Percentiles rank a stretch among this genome's conserved stretches.
Evolutionary conservation across 2,797 vertebrate species (phyloP).

Genomic region (Philypnodon macrostomus): DNA sequence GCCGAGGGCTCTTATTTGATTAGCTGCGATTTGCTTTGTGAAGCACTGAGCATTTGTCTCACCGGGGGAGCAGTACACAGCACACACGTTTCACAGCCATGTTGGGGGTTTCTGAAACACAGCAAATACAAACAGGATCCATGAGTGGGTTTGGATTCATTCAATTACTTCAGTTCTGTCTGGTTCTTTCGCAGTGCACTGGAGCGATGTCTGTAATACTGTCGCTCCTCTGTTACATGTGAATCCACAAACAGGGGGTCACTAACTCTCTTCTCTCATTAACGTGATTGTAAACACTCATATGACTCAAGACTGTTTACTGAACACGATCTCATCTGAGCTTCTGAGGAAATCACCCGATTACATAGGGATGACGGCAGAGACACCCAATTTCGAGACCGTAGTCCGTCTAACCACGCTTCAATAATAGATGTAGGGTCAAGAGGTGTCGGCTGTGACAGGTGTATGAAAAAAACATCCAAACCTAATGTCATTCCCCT

Average conservation of each 20-base stretch:
- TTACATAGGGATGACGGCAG: conserved; percentile 52
- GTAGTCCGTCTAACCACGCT: conserved; percentile 36
- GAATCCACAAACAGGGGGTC: too few species aligned
- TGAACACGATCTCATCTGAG: conserved; percentile 43
- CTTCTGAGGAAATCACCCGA: conserved; percentile 51
- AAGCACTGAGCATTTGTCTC: conserved; percentile 64
- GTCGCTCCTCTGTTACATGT: too few species aligned
- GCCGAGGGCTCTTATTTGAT: conserved; percentile 73
- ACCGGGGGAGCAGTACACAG: conserved; percentile 45
- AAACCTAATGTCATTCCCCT: conserved; percentile 13
- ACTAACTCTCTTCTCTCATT: neutral
- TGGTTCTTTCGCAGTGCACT: conserved; percentile 12
- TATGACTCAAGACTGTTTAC: conserved; percentile 32
- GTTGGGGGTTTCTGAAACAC: conserved; percentile 22
- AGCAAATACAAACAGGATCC: conserved; percentile 28
- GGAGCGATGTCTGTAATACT: neutral
- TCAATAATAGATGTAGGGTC: conserved; percentile 68
- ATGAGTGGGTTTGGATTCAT: conserved; percentile 9
- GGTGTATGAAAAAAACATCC: conserved; percentile 27
- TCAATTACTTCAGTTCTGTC: conserved; percentile 8
- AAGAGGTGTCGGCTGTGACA: conserved; percentile 39
- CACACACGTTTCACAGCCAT: conserved; percentile 20
- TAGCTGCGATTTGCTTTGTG: conserved; percentile 73
- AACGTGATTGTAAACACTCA: conserved; percentile 7
- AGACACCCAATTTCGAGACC: conserved; percentile 53